Evolutionary conservation across 2,888 invertebrate genomes (phyloP), one percentile per base, ranked within the genome.

Genomic region (Automeris io): DNA sequence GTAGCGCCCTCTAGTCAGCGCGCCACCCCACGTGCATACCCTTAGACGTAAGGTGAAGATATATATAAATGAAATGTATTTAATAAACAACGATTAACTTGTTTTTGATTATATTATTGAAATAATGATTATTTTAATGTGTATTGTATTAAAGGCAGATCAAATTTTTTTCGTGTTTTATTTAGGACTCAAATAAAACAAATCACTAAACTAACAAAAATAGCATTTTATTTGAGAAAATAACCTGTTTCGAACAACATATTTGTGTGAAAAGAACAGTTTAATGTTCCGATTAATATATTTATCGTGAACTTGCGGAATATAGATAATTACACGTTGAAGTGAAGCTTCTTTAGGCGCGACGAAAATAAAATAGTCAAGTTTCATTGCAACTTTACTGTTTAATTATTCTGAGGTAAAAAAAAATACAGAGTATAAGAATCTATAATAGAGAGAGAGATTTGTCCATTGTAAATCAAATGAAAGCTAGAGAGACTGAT

Each of bases 71-170:
- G 56, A 64, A 60, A 47, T 62, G 34, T 70, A 73, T 75, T 70
- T 70, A 71, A 70, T 67, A 63, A 70, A 68, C 70, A 73, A 72
- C 67, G 67, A 74, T 74, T 73, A 57, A 68, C 51, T 71, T 71
- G 66, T 74, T 71, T 76, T 70, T 58, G 61, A 57, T 59, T 60
- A 61, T 57, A 61, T 64, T 54, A 60, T 65, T 65, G 65, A 67
- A 67, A 70, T 73, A 59, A 69, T 74, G 65, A 70, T 72, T 64
- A 73, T 73, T 75, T 78, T 73, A 61, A 73, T 70, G 69, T 78
- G 70, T 76, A 79, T 65, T 75, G 66, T 72, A 81, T 73, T 76
- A 75, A 76, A 76, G 61, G 65, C 71, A 71, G 71, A 80, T 71
- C 73, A 79, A 77, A 74, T 70, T 76, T 67, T 70, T 52, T 47